These are phyloP conservation scores for Philonicus albiceps DNA, from an alignment of 2,888 invertebrate genomes.

Conservation along the genomic window DNA sequence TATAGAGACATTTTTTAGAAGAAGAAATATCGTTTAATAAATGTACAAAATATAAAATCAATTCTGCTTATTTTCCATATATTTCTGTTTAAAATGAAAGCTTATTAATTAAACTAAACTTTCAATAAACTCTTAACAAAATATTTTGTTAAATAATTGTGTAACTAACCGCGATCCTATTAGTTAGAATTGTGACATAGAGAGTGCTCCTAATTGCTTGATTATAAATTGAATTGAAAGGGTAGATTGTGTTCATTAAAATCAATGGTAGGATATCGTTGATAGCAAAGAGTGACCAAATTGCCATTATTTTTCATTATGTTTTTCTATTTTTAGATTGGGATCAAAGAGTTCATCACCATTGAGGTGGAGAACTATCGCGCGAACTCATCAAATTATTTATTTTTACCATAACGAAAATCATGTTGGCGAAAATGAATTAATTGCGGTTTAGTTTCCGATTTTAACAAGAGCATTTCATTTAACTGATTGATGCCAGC, in stretches of 20 bases:
- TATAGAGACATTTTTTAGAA: too few relatives aligned
- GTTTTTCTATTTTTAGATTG: neutral
- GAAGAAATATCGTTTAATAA: too few relatives aligned
- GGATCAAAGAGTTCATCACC: neutral
- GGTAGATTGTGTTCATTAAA: neutral
- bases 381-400: neutral
- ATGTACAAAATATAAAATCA: too few relatives aligned
- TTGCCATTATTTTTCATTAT: neutral
- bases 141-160: neutral
- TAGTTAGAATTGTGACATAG: neutral
- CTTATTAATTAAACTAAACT: neutral
- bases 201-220: neutral
- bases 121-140: too few relatives aligned
- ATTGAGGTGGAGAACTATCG: neutral
- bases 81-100: too few relatives aligned
- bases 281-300: neutral
- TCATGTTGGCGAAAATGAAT: neutral
- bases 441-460: slow-evolving; percentile 12
- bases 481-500: neutral
- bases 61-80: too few relatives aligned
- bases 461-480: neutral
- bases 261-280: neutral
- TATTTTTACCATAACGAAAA: neutral
- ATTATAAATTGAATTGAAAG: neutral
- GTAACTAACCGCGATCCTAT: neutral